Evolutionary conservation across 2,113 vertebrate species (phyloP).

Genomic region (Haemorhous mexicanus): DNA sequence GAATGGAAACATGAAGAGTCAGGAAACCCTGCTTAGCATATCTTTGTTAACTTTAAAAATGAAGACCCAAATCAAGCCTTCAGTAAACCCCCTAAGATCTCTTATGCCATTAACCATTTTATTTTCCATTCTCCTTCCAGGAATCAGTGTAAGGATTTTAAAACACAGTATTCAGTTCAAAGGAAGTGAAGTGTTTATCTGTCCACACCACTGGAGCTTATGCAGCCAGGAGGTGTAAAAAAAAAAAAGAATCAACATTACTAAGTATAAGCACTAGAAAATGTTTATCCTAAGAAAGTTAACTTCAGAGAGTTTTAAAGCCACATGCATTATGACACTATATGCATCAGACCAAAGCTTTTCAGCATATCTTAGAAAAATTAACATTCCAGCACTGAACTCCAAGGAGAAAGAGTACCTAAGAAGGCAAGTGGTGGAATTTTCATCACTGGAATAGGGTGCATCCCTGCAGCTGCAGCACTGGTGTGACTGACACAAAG

Average conservation of each 20-base stretch:
- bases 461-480: neutral
- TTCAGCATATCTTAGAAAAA: neutral
- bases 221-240: neutral
- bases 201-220: neutral
- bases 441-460: neutral
- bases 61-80: neutral
- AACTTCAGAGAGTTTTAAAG: neutral
- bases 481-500: neutral
- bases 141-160: neutral
- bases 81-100: neutral
- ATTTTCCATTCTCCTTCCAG: neutral
- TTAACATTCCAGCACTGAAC: neutral
- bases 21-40: neutral
- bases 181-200: slow-evolving; percentile 1
- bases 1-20: neutral
- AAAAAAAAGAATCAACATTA: neutral
- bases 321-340: neutral
- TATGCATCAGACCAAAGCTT: neutral
- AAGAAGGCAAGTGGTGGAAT: neutral
- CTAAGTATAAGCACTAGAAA: neutral
- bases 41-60: neutral
- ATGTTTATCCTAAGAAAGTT: neutral
- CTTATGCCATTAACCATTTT: neutral
- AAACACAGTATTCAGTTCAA: fast-evolving
- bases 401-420: neutral